Evolutionary conservation across 2,888 invertebrate genomes (phyloP).

Genomic region (Eristalis intricaria): DNA sequence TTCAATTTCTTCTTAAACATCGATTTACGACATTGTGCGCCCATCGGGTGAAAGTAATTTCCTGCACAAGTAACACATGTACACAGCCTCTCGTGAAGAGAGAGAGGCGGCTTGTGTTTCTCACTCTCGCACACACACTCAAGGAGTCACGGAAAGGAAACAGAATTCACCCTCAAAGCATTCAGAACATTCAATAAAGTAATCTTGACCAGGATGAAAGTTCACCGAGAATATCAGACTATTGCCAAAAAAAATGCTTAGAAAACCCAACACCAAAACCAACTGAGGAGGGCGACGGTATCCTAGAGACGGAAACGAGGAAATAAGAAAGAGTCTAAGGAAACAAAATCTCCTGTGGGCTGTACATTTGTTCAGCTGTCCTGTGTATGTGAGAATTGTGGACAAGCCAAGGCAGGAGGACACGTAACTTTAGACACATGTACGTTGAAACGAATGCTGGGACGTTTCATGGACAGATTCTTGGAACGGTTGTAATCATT

Average conservation of each 20-base stretch:
- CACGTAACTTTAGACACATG: too few relatives aligned
- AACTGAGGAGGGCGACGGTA: too few relatives aligned
- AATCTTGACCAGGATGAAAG: not conserved
- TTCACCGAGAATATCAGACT: not conserved
- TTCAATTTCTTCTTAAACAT: constrained; percentile 6
- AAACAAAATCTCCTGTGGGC: not conserved
- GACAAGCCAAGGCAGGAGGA: too few relatives aligned
- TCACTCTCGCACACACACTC: too few relatives aligned
- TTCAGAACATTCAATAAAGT: not conserved
- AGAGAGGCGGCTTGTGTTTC: not conserved
- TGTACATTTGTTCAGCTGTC: not conserved
- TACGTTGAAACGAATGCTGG: too few relatives aligned
- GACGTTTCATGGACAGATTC: too few relatives aligned
- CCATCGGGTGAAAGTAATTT: constrained; percentile 13
- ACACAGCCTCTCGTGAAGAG: not conserved
- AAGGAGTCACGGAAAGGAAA: too few relatives aligned
- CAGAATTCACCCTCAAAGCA: too few relatives aligned
- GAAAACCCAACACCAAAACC: too few relatives aligned
- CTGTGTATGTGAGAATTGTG: too few relatives aligned
- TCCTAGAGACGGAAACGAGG: not conserved
- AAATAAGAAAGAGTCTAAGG: not conserved
- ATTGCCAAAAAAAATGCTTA: not conserved
- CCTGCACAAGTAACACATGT: not conserved
- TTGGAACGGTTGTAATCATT: too few relatives aligned
- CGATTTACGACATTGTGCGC: constrained; percentile 1